Conservation (phyloP, 1,140 invertebrate species). For the Polyergus mexicanus region DNA sequence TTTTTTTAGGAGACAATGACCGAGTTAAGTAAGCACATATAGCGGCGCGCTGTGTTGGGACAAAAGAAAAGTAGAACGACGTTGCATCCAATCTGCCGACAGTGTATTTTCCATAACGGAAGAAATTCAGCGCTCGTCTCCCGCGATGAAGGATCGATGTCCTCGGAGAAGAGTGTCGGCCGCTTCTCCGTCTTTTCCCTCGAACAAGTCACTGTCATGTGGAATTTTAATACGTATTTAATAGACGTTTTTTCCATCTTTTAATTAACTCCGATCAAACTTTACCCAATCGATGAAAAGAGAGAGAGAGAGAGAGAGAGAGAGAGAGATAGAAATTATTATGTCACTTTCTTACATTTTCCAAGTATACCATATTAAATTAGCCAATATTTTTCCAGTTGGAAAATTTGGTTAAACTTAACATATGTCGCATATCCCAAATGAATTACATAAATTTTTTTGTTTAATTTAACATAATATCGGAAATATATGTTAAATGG, state of each 20-base stretch:
- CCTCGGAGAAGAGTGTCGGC: conserved; percentile 31
- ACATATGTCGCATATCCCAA: no score
- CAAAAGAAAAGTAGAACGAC: conserved; percentile 61
- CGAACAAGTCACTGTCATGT: conserved; percentile 53
- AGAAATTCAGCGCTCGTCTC: conserved; percentile 58
- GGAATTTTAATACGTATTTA: conserved; percentile 59
- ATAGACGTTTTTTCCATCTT: conserved; percentile 10
- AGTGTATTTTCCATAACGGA: conserved; percentile 58
- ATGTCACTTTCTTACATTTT: not conserved
- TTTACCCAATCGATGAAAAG: conserved; percentile 8
- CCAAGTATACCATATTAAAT: not conserved
- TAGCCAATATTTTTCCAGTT: no score
- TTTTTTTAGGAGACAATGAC: conserved; percentile 76
- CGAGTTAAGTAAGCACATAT: conserved; percentile 72
- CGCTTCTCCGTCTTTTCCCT: conserved; percentile 37
- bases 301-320: no score
- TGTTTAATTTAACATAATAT: no score
- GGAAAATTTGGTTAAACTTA: no score
- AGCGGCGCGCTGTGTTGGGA: conserved; percentile 27
- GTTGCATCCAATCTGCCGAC: conserved; percentile 46
- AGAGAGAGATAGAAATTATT: not conserved
- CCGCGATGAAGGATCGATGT: conserved; percentile 60
- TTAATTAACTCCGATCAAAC: conserved; percentile 15
- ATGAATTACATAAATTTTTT: no score
- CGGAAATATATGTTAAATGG: no score